Conservation (phyloP, 2,113 vertebrate genomes). For the Tor tambroides region DNA sequence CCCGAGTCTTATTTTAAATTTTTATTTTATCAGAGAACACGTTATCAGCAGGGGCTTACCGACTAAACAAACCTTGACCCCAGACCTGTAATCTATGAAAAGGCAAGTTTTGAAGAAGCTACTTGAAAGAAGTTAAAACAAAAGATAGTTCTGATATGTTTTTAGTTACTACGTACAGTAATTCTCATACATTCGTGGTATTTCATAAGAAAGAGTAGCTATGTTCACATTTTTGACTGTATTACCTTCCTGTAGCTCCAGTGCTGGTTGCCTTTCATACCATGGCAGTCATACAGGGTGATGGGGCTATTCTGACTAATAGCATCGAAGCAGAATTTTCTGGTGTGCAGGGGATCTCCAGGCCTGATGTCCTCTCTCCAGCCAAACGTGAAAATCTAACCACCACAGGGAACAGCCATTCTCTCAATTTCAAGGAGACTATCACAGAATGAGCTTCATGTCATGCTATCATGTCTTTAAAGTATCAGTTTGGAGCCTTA, state of each 20-base stretch:
- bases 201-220: not conserved
- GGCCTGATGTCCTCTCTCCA: constrained; percentile 90
- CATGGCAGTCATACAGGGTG: constrained; percentile 88
- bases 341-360: constrained; percentile 86
- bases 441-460: not conserved
- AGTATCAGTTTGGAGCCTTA: not conserved
- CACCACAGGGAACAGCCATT: constrained; percentile 5
- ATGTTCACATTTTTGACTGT: not conserved
- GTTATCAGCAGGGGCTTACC: not conserved
- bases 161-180: not conserved
- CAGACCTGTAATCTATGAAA: not conserved
- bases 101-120: not conserved
- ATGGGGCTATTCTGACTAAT: constrained; percentile 82
- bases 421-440: not conserved
- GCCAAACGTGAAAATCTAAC: constrained; percentile 89
- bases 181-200: not conserved
- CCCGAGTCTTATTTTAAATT: too few relatives aligned
- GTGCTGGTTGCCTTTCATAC: constrained; percentile 91
- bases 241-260: constrained; percentile 86
- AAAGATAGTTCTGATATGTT: not conserved
- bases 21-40: not conserved
- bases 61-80: not conserved
- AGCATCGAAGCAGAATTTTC: constrained; percentile 88
- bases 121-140: not conserved
- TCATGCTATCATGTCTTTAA: not conserved